These are phyloP conservation scores for Leucoraja ocellata DNA, from an alignment of 2,797 vertebrate species.

Conservation along the genomic window DNA sequence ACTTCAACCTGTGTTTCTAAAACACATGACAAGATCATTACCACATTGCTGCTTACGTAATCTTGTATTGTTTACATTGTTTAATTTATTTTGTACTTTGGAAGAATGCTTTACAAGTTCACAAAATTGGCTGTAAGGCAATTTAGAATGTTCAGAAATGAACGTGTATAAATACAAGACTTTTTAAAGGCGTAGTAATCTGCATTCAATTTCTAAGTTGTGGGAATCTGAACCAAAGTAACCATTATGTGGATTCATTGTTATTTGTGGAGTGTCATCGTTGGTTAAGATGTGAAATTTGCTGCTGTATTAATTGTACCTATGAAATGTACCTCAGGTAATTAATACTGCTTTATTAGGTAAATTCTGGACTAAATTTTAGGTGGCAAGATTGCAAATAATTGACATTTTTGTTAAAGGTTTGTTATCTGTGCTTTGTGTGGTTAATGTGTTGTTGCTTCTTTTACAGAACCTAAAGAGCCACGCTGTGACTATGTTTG, in stretches of 20 bases:
- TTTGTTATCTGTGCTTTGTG: neutral
- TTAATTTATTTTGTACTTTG: too few species aligned
- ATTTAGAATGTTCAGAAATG: too few species aligned
- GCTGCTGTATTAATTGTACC: neutral
- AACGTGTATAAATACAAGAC: too few species aligned
- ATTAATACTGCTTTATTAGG: neutral
- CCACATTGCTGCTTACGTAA: too few species aligned
- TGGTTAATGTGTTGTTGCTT: constrained; percentile 40
- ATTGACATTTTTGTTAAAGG: constrained; percentile 11
- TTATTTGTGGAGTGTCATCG: neutral
- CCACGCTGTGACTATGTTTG: constrained; percentile 98
- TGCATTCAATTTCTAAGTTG: neutral
- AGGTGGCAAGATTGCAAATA: neutral
- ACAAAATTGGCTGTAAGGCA: too few species aligned
- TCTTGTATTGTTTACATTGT: too few species aligned
- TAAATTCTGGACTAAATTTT: neutral
- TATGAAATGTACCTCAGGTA: neutral
- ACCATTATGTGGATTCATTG: neutral
- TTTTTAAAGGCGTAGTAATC: neutral
- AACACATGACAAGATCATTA: too few species aligned
- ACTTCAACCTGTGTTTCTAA: too few species aligned
- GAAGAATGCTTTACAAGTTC: too few species aligned
- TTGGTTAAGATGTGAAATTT: neutral
- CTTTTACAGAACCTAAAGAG: constrained; percentile 87
- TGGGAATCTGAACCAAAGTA: neutral